These are phyloP conservation scores for Siphamia tubifer DNA, from an alignment of 2,113 vertebrate genomes.

Conservation along the genomic window DNA sequence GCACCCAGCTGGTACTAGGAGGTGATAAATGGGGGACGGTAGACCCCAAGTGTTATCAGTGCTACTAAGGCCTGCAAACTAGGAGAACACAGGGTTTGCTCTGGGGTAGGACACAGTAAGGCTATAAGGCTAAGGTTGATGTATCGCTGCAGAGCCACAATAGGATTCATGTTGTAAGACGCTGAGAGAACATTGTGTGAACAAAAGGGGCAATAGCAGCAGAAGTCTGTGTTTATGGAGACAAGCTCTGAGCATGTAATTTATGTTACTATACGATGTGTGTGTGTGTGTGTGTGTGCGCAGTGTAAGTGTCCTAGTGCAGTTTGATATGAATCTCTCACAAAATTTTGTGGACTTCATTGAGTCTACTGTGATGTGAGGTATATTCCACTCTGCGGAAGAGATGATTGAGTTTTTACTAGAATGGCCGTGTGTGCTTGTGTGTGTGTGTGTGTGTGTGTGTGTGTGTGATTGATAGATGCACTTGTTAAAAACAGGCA, in stretches of 20 bases:
- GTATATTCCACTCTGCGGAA: constrained; percentile 14
- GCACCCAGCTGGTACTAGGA: background rate
- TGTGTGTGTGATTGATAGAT: constrained; percentile 29
- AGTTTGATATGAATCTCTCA: constrained; percentile 34
- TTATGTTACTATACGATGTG: background rate
- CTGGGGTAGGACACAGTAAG: constrained; percentile 21
- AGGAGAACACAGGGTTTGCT: constrained; percentile 29
- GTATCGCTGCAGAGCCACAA: constrained; percentile 9
- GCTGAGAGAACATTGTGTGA: background rate
- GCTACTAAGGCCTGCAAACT: constrained; percentile 27
- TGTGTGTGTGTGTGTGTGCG: too few relatives aligned
- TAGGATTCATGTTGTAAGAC: constrained; percentile 28
- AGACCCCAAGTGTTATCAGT: constrained; percentile 42
- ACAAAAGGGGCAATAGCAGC: constrained; percentile 3
- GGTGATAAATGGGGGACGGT: constrained; percentile 44
- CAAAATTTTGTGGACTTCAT: constrained; percentile 10
- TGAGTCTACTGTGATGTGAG: constrained; percentile 1
- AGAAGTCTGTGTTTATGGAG: background rate
- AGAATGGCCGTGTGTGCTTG: background rate
- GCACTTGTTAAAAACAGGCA: constrained; percentile 54
- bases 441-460: background rate
- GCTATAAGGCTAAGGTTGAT: constrained; percentile 33
- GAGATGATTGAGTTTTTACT: constrained; percentile 45
- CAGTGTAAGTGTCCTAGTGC: background rate
- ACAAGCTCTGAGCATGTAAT: background rate